Evolutionary conservation across 1,140 invertebrate species (phyloP).

Genomic region (Hylaeus anthracinus): DNA sequence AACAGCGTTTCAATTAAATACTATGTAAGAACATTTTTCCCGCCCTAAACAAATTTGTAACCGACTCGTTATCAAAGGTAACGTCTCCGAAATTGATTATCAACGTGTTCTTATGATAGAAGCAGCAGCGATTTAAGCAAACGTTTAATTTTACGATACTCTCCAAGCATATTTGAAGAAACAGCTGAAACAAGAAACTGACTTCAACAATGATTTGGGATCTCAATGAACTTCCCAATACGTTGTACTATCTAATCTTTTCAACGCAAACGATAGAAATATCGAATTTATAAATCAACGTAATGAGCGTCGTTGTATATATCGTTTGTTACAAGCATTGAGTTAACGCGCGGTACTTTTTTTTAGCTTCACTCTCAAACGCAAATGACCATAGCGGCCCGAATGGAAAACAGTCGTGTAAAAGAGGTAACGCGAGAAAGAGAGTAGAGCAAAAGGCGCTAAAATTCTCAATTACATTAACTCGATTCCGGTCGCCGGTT

Average conservation of each 20-base stretch:
- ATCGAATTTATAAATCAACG: no score
- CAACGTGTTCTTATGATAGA: neutral
- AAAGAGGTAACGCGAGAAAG: constrained; percentile 20
- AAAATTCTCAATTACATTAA: constrained; percentile 76
- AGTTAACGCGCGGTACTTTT: neutral
- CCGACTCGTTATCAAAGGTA: neutral
- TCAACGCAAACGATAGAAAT: no score
- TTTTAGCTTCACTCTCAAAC: constrained; percentile 7
- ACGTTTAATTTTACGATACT: no score
- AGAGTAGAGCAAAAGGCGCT: constrained; percentile 64
- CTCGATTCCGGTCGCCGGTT: constrained; percentile 67
- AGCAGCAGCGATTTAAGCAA: no score
- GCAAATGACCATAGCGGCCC: neutral
- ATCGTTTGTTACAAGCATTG: no score
- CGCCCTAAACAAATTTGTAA: neutral
- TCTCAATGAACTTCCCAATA: no score
- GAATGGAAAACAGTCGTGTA: constrained; percentile 25
- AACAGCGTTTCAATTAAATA: constrained; percentile 46
- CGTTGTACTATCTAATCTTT: no score
- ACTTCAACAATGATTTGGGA: no score
- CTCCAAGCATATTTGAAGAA: no score
- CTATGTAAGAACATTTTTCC: neutral
- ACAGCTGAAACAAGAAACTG: no score
- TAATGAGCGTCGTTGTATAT: no score
- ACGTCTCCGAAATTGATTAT: neutral